Evolutionary conservation across 2,113 vertebrate genomes (phyloP).

Genomic region (Daubentonia madagascariensis): DNA sequence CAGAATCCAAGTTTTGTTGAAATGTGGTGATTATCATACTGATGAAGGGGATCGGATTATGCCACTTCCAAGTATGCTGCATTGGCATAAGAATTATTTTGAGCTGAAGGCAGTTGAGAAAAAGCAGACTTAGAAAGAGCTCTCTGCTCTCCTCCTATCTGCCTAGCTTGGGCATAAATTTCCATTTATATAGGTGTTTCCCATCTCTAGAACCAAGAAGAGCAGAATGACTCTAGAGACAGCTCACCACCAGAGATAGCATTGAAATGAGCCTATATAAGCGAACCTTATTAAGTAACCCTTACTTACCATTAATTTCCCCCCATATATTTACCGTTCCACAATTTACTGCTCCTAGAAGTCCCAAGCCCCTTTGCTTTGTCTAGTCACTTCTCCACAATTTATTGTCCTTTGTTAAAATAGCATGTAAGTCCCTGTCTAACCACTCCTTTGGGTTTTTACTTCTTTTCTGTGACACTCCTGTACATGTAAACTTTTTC

Average conservation of each 20-base stretch:
- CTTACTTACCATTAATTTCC: neutral
- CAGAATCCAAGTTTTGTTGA: slow-evolving; percentile 18
- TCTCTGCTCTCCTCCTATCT: neutral
- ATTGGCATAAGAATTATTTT: neutral
- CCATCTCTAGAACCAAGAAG: neutral
- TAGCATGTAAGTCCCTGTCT: neutral
- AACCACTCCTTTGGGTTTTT: neutral
- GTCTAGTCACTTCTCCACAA: neutral
- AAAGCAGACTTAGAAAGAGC: neutral
- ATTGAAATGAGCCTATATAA: neutral
- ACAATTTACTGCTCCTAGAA: neutral
- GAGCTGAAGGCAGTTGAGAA: neutral
- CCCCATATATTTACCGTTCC: too few relatives aligned
- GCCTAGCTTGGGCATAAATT: neutral
- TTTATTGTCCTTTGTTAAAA: neutral
- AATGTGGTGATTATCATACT: slow-evolving; percentile 25
- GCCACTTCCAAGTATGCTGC: neutral
- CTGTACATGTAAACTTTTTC: neutral
- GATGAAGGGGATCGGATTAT: neutral
- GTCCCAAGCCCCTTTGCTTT: neutral
- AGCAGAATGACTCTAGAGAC: neutral
- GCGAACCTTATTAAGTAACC: neutral
- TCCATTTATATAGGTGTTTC: neutral
- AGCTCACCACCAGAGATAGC: neutral
- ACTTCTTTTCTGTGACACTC: neutral